These are phyloP conservation scores for Diadegma fenestrale DNA, from an alignment of 2,888 invertebrate species.

Conservation along the genomic window DNA sequence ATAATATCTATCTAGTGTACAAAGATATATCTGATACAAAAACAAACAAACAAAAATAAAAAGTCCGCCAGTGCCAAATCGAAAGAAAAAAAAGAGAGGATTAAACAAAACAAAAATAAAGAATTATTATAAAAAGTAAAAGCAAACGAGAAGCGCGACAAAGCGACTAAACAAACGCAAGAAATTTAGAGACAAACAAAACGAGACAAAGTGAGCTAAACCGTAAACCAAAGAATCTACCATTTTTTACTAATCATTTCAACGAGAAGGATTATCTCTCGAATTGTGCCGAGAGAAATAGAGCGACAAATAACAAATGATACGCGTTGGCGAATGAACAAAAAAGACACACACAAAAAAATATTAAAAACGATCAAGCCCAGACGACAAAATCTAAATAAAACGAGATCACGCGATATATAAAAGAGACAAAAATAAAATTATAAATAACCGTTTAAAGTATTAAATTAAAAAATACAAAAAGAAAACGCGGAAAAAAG, in stretches of 20 bases:
- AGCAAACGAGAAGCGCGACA: constrained; percentile 48
- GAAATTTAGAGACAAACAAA: constrained; percentile 60
- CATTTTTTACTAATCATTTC: constrained; percentile 83
- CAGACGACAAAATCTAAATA: constrained; percentile 59
- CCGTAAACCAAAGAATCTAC: constrained; percentile 85
- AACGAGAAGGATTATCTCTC: constrained; percentile 76
- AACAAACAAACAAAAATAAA: constrained; percentile 72
- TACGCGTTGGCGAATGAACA: constrained; percentile 66
- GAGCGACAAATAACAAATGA: constrained; percentile 56
- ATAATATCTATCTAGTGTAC: constrained; percentile 82
- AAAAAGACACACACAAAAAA: constrained; percentile 52
- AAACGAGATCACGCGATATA: constrained; percentile 48
- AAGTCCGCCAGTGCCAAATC: constrained; percentile 85
- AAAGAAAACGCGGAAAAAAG: constrained; percentile 44
- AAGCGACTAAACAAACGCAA: constrained; percentile 60
- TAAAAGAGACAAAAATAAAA: constrained; percentile 58
- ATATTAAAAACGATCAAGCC: constrained; percentile 54
- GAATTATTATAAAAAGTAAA: constrained; percentile 64
- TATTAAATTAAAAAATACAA: constrained; percentile 66
- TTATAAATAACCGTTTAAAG: constrained; percentile 71
- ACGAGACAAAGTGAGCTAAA: constrained; percentile 74
- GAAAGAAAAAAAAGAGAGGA: constrained; percentile 73
- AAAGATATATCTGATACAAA: constrained; percentile 82
- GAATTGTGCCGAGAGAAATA: constrained; percentile 69
- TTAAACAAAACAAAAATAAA: constrained; percentile 70